A percentile compares a stretch with the other conserved stretches of the same genome.
Evolutionary conservation across 1,140 invertebrate genomes (phyloP).

Genomic region (Plutomurus gul): DNA sequence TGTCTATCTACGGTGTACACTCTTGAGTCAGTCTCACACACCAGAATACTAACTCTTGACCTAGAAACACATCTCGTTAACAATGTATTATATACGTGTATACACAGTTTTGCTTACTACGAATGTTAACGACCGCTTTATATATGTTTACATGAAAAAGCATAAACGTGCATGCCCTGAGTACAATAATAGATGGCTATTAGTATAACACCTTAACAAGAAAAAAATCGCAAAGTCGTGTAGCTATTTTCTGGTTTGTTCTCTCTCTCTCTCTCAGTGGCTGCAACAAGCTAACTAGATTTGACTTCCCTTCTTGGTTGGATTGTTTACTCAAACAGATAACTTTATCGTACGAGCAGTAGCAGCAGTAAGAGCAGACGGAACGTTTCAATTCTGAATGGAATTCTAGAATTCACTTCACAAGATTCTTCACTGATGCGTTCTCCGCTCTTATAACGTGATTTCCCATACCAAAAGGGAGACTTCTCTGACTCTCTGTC

Average conservation of each 20-base stretch:
- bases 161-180: not conserved
- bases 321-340: constrained; percentile 20
- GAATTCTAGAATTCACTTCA: not conserved
- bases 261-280: no score
- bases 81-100: not conserved
- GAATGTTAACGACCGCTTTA: constrained; percentile 7
- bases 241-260: no score
- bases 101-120: not conserved
- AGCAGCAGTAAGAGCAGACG: not conserved
- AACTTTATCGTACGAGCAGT: not conserved
- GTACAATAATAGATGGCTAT: no score
- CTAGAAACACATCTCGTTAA: constrained; percentile 10
- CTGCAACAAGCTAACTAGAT: constrained; percentile 5
- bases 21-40: no score
- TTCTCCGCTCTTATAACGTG: no score
- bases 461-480: no score
- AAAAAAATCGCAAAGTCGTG: no score
- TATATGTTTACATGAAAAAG: constrained; percentile 15
- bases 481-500: no score
- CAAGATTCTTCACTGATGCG: not conserved
- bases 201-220: no score
- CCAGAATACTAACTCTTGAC: not conserved
- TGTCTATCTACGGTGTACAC: no score
- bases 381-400: constrained; percentile 2
- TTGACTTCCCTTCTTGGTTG: constrained; percentile 15